Evolutionary conservation across 1,140 invertebrate genomes (phyloP).

Genomic region (Colletes gigas): DNA sequence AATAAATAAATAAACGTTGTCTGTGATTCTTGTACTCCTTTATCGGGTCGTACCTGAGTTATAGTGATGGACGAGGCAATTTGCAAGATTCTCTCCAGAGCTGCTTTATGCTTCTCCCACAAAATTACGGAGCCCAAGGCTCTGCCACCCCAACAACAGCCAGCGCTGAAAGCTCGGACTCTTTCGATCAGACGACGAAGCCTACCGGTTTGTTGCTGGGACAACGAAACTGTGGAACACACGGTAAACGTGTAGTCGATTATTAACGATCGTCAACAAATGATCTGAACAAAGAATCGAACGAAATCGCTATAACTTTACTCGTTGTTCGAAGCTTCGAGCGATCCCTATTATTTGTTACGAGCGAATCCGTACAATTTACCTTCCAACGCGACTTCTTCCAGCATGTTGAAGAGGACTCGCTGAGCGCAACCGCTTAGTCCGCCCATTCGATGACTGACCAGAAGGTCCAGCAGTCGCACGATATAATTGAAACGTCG

Average conservation of each 20-base stretch:
- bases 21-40: not conserved
- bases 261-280: too few species aligned
- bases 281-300: too few species aligned
- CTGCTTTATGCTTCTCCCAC: slow-evolving; percentile 93
- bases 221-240: slow-evolving; percentile 86
- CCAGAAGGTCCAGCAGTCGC: slow-evolving; percentile 93
- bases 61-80: slow-evolving; percentile 91
- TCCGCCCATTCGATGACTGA: slow-evolving; percentile 85
- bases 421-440: slow-evolving; percentile 97
- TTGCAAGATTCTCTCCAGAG: slow-evolving; percentile 91
- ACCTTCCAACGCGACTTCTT: slow-evolving; percentile 96
- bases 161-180: slow-evolving; percentile 86
- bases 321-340: too few species aligned
- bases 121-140: slow-evolving; percentile 93
- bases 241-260: not conserved
- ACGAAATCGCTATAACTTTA: too few species aligned
- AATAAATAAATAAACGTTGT: not conserved
- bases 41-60: slow-evolving; percentile 82
- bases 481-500: slow-evolving; percentile 98
- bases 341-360: too few species aligned
- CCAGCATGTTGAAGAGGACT: slow-evolving; percentile 94
- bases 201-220: slow-evolving; percentile 93
- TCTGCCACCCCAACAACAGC: slow-evolving; percentile 89
- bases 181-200: slow-evolving; percentile 89
- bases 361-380: slow-evolving; percentile 41